phyloP scores from a whole-genome alignment of 2,888 invertebrate genomes.

The Spodoptera littoralis region DNA sequence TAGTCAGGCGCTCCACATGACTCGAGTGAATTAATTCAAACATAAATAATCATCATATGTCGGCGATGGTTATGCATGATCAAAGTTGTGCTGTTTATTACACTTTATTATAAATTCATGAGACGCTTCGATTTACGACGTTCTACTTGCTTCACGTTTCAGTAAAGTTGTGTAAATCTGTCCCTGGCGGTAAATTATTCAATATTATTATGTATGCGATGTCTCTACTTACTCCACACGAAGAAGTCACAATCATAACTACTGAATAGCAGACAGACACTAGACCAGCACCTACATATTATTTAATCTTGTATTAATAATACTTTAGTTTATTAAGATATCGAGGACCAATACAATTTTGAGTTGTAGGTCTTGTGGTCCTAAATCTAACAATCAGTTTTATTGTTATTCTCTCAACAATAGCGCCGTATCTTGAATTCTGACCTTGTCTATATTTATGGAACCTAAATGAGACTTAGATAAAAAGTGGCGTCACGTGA shows the following conservation, averaged over 20 bases:
- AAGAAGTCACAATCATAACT: too few species aligned
- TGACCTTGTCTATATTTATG: too few species aligned
- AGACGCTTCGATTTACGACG: constrained; percentile 53
- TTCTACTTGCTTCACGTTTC: constrained; percentile 26
- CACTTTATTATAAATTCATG: constrained; percentile 62
- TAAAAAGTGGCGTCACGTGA: too few species aligned
- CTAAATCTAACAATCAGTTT: not conserved
- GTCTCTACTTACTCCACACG: too few species aligned
- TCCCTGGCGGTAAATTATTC: constrained; percentile 47
- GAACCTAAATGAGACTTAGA: too few species aligned
- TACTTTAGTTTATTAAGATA: too few species aligned
- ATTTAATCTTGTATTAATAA: too few species aligned
- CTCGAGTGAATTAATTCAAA: constrained; percentile 8
- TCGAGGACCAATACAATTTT: too few species aligned
- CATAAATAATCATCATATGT: constrained; percentile 10
- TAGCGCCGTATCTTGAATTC: too few species aligned
- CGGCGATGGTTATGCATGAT: constrained; percentile 19
- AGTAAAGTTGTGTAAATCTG: constrained; percentile 36
- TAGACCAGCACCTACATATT: too few species aligned
- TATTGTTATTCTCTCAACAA: not conserved
- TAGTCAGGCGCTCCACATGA: constrained; percentile 38
- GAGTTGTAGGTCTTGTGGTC: too few species aligned
- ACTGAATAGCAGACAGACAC: too few species aligned
- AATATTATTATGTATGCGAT: constrained; percentile 20
- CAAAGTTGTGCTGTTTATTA: constrained; percentile 53